These are phyloP conservation scores for Mormyrus hasselquistii DNA, from an alignment of 2,797 vertebrate genomes.

Conservation along the genomic window DNA sequence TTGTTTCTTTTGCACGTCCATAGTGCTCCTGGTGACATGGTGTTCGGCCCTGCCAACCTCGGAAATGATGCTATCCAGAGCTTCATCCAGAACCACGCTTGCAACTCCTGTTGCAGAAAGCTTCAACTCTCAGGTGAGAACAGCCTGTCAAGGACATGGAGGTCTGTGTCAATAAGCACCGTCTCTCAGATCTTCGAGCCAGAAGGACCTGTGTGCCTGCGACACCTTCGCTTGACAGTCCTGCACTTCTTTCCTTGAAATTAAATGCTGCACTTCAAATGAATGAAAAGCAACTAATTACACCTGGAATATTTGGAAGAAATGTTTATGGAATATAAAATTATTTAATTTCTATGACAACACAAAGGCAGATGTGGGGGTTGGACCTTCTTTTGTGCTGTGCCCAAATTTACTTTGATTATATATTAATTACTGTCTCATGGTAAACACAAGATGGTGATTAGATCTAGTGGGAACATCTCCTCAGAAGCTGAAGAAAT, in stretches of 20 bases:
- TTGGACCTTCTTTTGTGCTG: constrained; percentile 62
- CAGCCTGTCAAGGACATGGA: neutral
- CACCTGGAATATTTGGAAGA: constrained; percentile 37
- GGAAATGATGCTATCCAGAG: constrained; percentile 78
- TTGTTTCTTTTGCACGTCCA: neutral
- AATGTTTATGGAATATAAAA: constrained; percentile 43
- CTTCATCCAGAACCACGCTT: constrained; percentile 84
- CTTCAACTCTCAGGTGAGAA: constrained; percentile 78
- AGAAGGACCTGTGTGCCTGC: neutral
- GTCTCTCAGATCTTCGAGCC: constrained; percentile 6
- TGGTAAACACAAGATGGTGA: constrained; percentile 55
- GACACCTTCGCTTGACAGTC: neutral
- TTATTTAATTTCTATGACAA: constrained; percentile 60
- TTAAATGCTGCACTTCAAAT: constrained; percentile 57
- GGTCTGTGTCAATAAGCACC: neutral
- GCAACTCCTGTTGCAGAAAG: constrained; percentile 76
- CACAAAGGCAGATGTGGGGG: constrained; percentile 56
- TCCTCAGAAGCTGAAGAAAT: constrained; percentile 46
- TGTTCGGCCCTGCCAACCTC: constrained; percentile 88
- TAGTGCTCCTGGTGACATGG: constrained; percentile 61
- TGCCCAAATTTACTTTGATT: constrained; percentile 68
- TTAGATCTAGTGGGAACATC: constrained; percentile 58
- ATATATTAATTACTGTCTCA: constrained; percentile 77
- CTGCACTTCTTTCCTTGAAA: constrained; percentile 37
- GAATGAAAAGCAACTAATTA: constrained; percentile 59